Conservation (phyloP, 53 echinoderm and acorn worm species). For the Zoroaster sp. region DNA sequence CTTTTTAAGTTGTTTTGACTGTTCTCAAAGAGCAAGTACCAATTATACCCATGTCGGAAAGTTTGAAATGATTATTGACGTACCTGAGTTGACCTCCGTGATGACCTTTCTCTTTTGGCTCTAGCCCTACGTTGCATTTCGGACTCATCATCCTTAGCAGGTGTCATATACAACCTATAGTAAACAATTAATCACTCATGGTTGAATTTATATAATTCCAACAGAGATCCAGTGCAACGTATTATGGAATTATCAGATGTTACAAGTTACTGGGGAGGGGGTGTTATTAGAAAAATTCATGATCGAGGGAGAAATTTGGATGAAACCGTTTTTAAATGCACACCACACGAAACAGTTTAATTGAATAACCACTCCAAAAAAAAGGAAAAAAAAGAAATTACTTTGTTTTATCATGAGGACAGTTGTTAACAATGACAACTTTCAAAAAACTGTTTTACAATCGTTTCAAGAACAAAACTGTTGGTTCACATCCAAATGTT, state of each 20-base stretch:
- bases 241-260: background rate
- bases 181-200: background rate
- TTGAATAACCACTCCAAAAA: background rate
- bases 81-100: slow-evolving; percentile 95
- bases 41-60: no score
- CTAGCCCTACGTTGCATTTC: slow-evolving; percentile 83
- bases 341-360: slow-evolving; percentile 15
- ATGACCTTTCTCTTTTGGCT: slow-evolving; percentile 90
- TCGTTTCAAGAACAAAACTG: background rate
- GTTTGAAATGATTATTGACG: background rate
- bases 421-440: slow-evolving; percentile 11
- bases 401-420: background rate
- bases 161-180: slow-evolving; percentile 94
- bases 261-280: slow-evolving; percentile 5
- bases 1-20: background rate
- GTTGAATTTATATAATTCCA: background rate
- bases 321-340: background rate
- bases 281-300: background rate
- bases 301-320: background rate
- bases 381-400: background rate
- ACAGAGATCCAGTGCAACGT: background rate
- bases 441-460: background rate
- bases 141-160: slow-evolving; percentile 92
- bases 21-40: no score
- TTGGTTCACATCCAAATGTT: background rate